Evolutionary conservation across 2,113 vertebrate genomes (phyloP).

Genomic region (Narcine bancroftii): DNA sequence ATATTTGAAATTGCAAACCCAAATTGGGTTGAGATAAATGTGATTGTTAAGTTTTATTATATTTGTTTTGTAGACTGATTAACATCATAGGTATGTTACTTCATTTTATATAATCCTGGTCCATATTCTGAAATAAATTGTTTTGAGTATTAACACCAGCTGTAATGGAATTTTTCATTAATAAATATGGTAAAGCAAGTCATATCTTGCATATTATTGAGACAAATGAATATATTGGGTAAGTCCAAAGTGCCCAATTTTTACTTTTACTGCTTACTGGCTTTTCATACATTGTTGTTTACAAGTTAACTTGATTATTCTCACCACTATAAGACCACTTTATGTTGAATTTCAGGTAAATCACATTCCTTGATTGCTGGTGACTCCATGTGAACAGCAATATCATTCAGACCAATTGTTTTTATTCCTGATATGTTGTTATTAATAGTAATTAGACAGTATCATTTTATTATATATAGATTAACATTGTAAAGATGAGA

Average conservation of each 20-base stretch:
- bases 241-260: background rate
- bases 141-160: constrained; percentile 1
- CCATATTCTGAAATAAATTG: constrained; percentile 28
- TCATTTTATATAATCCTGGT: constrained; percentile 22
- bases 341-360: background rate
- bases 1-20: constrained; percentile 29
- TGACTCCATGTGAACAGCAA: background rate
- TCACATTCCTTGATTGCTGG: background rate
- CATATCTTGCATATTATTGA: background rate
- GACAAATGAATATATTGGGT: background rate
- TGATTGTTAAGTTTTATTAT: constrained; percentile 28
- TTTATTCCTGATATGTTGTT: constrained; percentile 15
- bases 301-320: background rate
- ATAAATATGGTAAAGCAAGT: constrained; percentile 1
- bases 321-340: background rate
- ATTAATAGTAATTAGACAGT: background rate
- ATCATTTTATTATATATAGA: background rate
- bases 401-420: background rate
- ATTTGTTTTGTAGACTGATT: constrained; percentile 26
- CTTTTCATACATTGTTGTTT: background rate
- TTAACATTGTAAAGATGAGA: background rate
- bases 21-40: constrained; percentile 29
- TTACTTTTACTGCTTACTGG: background rate
- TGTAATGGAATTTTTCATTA: constrained; percentile 11
- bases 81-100: constrained; percentile 3